A percentile compares a stretch with the other conserved stretches of the same genome.
These are phyloP conservation scores for Spialia ferax DNA, from an alignment of 2,888 invertebrate genomes.

Conservation along the genomic window DNA sequence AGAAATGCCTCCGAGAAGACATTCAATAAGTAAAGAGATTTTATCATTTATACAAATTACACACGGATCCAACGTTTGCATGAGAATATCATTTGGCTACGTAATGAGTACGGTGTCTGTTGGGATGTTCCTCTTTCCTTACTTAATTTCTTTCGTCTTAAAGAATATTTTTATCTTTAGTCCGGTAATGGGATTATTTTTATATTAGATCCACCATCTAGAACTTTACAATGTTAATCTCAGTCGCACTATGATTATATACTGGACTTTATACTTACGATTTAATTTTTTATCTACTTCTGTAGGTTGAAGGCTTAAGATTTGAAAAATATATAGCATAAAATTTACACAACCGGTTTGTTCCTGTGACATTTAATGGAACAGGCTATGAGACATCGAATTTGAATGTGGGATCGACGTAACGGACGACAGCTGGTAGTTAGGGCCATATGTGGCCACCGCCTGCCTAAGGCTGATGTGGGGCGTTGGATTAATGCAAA, in stretches of 20 bases:
- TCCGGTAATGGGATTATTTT: no score
- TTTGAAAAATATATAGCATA: background rate
- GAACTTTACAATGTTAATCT: no score
- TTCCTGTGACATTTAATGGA: constrained; percentile 36
- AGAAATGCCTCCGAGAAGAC: constrained; percentile 32
- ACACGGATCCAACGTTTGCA: constrained; percentile 18
- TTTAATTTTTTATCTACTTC: no score
- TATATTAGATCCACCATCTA: no score
- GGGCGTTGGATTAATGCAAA: constrained; percentile 6
- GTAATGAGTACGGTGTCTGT: background rate
- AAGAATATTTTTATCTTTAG: no score
- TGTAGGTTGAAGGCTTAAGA: background rate
- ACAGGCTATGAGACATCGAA: constrained; percentile 47
- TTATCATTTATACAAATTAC: constrained; percentile 33
- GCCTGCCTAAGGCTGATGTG: constrained; percentile 23
- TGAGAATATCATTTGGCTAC: constrained; percentile 13
- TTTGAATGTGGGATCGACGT: constrained; percentile 57
- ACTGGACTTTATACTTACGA: no score
- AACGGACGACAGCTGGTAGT: constrained; percentile 66
- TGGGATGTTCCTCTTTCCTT: background rate
- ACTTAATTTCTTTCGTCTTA: background rate
- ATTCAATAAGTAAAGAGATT: constrained; percentile 25
- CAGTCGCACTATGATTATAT: no score
- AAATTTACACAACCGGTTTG: background rate
- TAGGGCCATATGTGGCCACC: constrained; percentile 57